phyloP scores from a whole-genome alignment of 1,140 invertebrate species.

The Drosophila persimilis region DNA sequence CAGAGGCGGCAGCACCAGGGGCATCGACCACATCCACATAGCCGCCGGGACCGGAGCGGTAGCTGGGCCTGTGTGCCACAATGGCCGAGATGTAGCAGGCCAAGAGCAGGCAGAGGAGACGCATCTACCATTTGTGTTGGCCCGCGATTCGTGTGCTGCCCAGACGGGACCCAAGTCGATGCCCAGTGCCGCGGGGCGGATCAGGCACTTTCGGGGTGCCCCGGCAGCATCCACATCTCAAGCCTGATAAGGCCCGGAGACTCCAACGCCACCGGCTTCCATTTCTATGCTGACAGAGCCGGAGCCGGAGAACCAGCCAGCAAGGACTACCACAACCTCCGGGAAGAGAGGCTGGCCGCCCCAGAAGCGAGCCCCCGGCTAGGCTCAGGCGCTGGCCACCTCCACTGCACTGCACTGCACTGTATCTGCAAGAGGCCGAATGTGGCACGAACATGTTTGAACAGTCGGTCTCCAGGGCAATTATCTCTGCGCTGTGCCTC shows the following conservation, averaged over 20 bases:
- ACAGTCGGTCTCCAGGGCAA: too few species aligned
- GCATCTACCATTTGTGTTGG: conserved; percentile 55
- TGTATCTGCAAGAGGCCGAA: too few species aligned
- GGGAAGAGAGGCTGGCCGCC: conserved; percentile 33
- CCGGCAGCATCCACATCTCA: conserved; percentile 6
- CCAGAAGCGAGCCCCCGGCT: conserved; percentile 66
- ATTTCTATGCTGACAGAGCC: conserved; percentile 52
- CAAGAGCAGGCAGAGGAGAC: conserved; percentile 64
- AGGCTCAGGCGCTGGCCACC: conserved; percentile 47
- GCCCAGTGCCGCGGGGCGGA: conserved; percentile 12
- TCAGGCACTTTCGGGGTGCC: conserved; percentile 48
- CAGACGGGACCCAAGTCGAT: conserved; percentile 67
- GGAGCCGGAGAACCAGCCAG: conserved; percentile 17
- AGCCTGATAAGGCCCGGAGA: background rate
- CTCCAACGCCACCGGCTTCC: conserved; percentile 37
- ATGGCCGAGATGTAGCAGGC: conserved; percentile 52
- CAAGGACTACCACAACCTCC: background rate
- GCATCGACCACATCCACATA: conserved; percentile 57
- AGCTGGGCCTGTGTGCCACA: conserved; percentile 40
- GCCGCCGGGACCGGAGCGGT: conserved; percentile 20
- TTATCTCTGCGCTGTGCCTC: background rate
- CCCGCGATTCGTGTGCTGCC: conserved; percentile 68
- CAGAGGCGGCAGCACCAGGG: too few species aligned
- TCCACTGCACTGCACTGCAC: conserved; percentile 8
- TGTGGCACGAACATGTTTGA: too few species aligned